Evolutionary conservation across 2,113 vertebrate species (phyloP).

Genomic region (Notothenia rossii): DNA sequence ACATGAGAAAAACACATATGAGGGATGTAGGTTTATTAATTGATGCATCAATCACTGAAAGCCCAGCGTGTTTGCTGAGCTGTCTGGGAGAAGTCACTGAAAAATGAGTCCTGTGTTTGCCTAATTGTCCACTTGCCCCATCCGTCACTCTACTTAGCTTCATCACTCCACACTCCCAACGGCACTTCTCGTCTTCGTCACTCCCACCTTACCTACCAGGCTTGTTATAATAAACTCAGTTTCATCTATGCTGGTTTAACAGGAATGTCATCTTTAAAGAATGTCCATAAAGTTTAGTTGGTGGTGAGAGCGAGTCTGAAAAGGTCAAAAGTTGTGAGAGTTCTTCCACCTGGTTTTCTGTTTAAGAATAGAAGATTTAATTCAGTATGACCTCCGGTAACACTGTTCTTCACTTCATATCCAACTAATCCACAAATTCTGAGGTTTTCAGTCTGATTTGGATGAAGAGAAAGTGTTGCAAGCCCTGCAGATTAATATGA

Average conservation of each 20-base stretch:
- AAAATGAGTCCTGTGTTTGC: slow-evolving; percentile 29
- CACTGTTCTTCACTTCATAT: neutral
- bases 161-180: slow-evolving; percentile 40
- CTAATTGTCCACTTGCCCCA: slow-evolving; percentile 5
- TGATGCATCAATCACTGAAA: slow-evolving; percentile 7
- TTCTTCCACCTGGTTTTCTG: neutral
- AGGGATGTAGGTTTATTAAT: neutral
- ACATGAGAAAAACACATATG: neutral
- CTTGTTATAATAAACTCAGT: slow-evolving; percentile 40
- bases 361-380: neutral
- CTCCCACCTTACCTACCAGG: slow-evolving; percentile 1
- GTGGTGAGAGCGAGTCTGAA: neutral
- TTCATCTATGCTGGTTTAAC: neutral
- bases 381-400: neutral
- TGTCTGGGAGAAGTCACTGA: neutral
- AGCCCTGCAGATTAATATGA: neutral
- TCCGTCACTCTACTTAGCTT: slow-evolving; percentile 18
- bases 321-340: slow-evolving; percentile 5
- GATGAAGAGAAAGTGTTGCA: neutral
- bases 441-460: neutral
- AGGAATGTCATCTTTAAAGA: neutral
- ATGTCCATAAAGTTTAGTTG: neutral
- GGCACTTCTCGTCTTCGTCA: neutral
- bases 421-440: neutral
- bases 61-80: neutral